Evolutionary conservation across 2,888 invertebrate genomes (phyloP).

Genomic region (Linnaemya tessellans): DNA sequence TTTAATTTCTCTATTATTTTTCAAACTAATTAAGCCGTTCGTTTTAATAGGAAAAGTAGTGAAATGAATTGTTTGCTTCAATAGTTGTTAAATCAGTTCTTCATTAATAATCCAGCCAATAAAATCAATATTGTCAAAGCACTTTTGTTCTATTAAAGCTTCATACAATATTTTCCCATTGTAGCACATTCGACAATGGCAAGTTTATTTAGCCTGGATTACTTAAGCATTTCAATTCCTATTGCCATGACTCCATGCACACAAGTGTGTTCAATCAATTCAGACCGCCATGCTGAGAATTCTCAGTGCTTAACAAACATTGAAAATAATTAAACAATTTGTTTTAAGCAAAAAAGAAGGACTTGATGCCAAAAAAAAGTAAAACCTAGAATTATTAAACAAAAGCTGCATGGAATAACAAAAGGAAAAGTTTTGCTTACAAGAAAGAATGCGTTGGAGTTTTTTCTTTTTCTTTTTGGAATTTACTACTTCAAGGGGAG

Average conservation of each 20-base stretch:
- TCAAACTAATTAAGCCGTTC: constrained; percentile 40
- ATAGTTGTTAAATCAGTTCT: constrained; percentile 1
- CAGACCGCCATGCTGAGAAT: background rate
- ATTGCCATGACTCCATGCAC: background rate
- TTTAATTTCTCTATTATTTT: background rate
- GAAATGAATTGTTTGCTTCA: constrained; percentile 19
- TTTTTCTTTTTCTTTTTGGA: background rate
- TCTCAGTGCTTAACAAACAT: background rate
- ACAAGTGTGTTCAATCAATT: background rate
- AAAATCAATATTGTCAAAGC: constrained; percentile 31
- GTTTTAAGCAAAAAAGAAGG: constrained; percentile 1
- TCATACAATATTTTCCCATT: background rate
- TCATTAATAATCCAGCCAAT: constrained; percentile 24
- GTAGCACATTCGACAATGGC: background rate
- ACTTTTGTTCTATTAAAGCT: constrained; percentile 15
- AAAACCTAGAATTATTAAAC: constrained; percentile 12
- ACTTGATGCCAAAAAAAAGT: constrained; percentile 3
- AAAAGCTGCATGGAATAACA: background rate
- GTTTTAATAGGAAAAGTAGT: background rate
- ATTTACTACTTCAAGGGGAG: background rate
- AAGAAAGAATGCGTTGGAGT: background rate
- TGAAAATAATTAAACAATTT: constrained; percentile 49
- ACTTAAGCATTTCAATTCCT: background rate
- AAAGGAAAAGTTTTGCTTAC: background rate
- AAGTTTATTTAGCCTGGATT: background rate